phyloP scores from a whole-genome alignment of 2,113 vertebrate species.

The Sclerurus mexicanus region DNA sequence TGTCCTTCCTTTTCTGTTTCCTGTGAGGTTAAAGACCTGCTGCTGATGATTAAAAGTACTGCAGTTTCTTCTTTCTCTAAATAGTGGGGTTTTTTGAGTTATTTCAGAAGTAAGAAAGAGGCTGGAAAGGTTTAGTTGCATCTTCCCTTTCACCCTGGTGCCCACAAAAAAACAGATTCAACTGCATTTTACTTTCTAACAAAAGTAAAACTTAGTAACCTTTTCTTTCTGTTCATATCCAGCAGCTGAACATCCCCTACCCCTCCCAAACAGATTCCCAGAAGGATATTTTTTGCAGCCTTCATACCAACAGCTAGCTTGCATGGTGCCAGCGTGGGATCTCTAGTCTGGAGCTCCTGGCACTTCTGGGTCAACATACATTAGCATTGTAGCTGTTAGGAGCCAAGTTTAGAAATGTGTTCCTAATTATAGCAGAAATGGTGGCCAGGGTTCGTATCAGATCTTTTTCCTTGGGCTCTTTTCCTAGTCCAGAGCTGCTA shows the following conservation, averaged over 20 bases:
- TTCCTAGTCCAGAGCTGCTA: background rate
- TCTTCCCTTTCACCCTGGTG: conserved; percentile 16
- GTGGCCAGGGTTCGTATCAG: background rate
- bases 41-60: conserved; percentile 60
- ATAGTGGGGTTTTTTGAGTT: background rate
- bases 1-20: conserved; percentile 60
- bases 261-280: background rate
- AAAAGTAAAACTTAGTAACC: background rate
- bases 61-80: conserved; percentile 22
- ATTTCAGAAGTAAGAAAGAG: conserved; percentile 13
- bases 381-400: background rate
- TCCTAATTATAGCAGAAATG: background rate
- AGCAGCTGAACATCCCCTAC: background rate
- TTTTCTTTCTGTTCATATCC: background rate
- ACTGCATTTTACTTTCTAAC: background rate
- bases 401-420: background rate
- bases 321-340: background rate
- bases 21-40: conserved; percentile 58
- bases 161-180: conserved; percentile 9
- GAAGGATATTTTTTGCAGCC: background rate
- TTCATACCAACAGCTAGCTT: background rate
- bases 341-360: background rate
- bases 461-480: background rate
- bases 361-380: background rate
- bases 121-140: conserved; percentile 12